These are phyloP conservation scores for Pipistrellus pipistrellus DNA, from an alignment of 2,797 vertebrate species.

Conservation along the genomic window DNA sequence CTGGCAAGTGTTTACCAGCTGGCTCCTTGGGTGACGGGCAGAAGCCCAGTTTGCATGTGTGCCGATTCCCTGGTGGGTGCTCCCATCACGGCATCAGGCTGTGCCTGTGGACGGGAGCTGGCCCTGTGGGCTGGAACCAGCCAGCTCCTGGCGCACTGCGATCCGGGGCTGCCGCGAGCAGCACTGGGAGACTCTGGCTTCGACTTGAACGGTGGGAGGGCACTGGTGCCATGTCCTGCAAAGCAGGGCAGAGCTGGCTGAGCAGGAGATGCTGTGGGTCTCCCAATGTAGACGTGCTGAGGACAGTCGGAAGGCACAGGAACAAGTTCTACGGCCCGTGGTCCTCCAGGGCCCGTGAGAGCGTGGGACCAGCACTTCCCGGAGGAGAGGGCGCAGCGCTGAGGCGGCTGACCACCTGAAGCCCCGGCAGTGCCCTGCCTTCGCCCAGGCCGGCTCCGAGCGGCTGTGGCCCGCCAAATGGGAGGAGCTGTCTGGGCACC, in stretches of 20 bases:
- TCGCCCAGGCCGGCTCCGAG: background rate
- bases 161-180: background rate
- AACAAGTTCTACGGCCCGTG: accelerated
- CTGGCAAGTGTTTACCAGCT: background rate
- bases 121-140: accelerated
- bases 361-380: background rate
- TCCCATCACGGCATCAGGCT: accelerated
- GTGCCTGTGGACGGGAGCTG: background rate
- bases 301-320: background rate
- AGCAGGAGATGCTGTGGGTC: background rate
- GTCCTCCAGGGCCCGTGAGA: accelerated
- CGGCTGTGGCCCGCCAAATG: accelerated
- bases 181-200: background rate
- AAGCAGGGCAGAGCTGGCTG: no score
- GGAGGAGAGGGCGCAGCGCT: background rate
- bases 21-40: background rate
- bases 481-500: background rate
- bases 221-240: accelerated
- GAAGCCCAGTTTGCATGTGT: background rate
- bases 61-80: background rate
- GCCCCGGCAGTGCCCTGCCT: background rate
- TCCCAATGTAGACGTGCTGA: accelerated
- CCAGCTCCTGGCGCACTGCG: accelerated
- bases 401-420: background rate
- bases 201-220: background rate